Evolutionary conservation across 2,797 vertebrate species (phyloP), one percentile per base, ranked within the genome.

Genomic region (Decapterus maruadsi): DNA sequence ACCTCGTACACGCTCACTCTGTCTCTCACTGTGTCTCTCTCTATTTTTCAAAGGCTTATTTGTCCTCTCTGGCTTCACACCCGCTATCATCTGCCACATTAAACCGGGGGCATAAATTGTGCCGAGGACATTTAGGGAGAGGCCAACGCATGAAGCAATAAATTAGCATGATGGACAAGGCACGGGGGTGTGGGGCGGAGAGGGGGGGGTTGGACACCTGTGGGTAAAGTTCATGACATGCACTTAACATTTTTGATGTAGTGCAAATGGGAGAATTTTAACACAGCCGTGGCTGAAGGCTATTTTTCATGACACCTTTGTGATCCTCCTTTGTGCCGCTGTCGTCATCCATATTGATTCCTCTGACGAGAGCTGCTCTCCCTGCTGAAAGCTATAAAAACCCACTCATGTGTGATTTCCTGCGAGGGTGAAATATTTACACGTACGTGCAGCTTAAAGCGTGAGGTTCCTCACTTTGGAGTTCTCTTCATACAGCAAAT

Each of bases 61-160:
- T 85, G 48, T 90, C 84, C 74, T 46, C 38, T 77, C 43, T 22
- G 8, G 45, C 72, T 83, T 86, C 69, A 74, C 69, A 74, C 69
- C 69, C 78, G 57, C 69, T 67, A 81, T 85, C 74, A 84, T 80
- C 46, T 6, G 56, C 56, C 72, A 80, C 54, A 83, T 58, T 69
- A 86, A 80, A 68, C 36, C 0, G 38, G 45, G 4, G 3, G 46
- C 50, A 82, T 85, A 81, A 88, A 90, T 87, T n/a, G 6, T 31
- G 50, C 34, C 12, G 34, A 11, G 8, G 75, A 81, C 69, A 59
- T 80, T 69, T 40, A 73, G 63, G 63, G 17, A 51, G 70, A 77
- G 57, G 36, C 38, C 38, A 6, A n/a, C 3, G 3, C 43, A 40
- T 19, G 55, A 13, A 46, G 72, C 19, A 40, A 48, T 83, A 82